A percentile compares a stretch with the other conserved stretches of the same genome.
phyloP scores from a whole-genome alignment of 1,140 invertebrate genomes.

The Harlomillsia oculata region DNA sequence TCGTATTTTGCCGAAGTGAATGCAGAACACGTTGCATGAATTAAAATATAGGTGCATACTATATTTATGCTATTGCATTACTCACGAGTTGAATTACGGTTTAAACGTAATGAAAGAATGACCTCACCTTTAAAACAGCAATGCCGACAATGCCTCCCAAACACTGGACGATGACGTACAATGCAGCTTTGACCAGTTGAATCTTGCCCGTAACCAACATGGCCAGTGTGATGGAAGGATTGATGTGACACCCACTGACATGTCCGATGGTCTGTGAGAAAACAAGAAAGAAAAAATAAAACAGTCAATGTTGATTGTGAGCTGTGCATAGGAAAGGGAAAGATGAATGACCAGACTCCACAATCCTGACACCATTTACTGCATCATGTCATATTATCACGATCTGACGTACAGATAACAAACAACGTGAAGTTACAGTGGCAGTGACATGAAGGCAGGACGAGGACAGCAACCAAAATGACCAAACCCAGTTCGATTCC shows the following conservation, averaged over 20 bases:
- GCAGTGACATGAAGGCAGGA: no score
- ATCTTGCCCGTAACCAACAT: slow-evolving; percentile 69
- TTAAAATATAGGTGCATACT: no score
- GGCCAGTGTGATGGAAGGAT: slow-evolving; percentile 68
- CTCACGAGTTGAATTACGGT: not conserved
- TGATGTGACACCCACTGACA: slow-evolving; percentile 25
- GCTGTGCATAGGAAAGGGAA: not conserved
- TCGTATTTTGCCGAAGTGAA: no score
- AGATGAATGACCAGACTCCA: not conserved
- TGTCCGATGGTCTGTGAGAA: slow-evolving; percentile 23
- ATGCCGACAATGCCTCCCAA: slow-evolving; percentile 69
- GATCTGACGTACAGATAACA: no score
- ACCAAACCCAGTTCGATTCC: no score
- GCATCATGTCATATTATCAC: not conserved
- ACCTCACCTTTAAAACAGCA: slow-evolving; percentile 55
- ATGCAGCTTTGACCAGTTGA: slow-evolving; percentile 57
- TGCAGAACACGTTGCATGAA: no score
- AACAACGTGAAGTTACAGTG: no score
- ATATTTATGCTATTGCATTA: slow-evolving; percentile 8
- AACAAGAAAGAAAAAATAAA: slow-evolving; percentile 3
- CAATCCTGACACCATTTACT: not conserved
- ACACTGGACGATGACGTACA: slow-evolving; percentile 68
- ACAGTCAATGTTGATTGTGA: not conserved
- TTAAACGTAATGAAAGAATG: no score
- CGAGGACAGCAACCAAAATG: no score